Base-by-base conservation (phyloP, 2,113 vertebrate genomes). In the Herpetotheres cachinnans region DNA sequence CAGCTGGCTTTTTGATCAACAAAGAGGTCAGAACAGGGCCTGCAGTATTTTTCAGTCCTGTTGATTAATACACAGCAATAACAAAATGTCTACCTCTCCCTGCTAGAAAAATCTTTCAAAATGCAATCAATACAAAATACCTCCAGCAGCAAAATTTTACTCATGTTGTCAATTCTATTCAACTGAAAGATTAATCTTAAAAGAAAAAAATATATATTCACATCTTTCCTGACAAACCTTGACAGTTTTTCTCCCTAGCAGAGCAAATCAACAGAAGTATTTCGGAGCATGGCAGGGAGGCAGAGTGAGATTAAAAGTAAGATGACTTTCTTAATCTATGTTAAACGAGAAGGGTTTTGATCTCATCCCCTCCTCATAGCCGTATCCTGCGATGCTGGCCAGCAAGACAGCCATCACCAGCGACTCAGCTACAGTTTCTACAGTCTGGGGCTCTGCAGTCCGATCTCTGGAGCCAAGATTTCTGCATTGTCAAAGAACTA, bases 21-120 rank as follows among this genome's bases (percentile, higher is more conserved):
- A 29, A 34, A 61, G 72, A 71, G 55, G 47, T 74, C 82, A 72
- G 66, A 72, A 38, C 29, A 52, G 76, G 74, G 30, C 47, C 66
- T 82, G 78, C 73, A 66, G 69, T 61, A 42, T 89, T 91, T 74
- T 85, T 62, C 67, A 79, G 62, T 34, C 49, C 47, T 77, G 91
- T 89, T 94, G 95, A 93, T 94, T 95, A 93, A 96, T 80, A 73
- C 58, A 44, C 18, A 65, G 46, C 93, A 80, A 55, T 92, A 95
- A 82, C 70, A 93, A 94, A 93, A 91, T 62, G 32, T 81, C 66
- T 94, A 13, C 83, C 58, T 82, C 42, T 79, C 86, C 73, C 34
- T 85, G 86, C 83, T 95, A 93, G 84, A 82, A 85, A 89, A 94
- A 94, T 95, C 94, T 95, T 95, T 94, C 40, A 66, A 87, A 90